Percentiles rank a stretch among this genome's conserved stretches.
Conservation (phyloP, 1,140 invertebrate species). For the Myzus persicae region DNA sequence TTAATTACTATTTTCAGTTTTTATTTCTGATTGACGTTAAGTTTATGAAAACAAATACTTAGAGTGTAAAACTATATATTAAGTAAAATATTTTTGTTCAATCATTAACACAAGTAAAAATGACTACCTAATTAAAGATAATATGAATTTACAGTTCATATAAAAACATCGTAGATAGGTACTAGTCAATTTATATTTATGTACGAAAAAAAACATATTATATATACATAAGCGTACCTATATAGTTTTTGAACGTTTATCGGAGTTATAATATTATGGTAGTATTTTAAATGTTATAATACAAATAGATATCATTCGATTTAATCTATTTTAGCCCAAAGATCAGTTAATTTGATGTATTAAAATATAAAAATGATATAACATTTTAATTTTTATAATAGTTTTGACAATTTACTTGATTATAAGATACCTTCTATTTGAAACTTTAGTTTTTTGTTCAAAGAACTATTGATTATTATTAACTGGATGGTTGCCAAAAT, state of each 20-base stretch:
- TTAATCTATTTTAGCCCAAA: neutral
- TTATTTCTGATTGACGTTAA: neutral
- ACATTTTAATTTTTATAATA: neutral
- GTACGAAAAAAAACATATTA: neutral
- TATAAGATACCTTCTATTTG: neutral
- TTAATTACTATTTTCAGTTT: neutral
- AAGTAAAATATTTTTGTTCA: neutral
- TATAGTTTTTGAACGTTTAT: neutral
- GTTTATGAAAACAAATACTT: neutral
- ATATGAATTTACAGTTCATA: neutral
- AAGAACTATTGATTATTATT: neutral
- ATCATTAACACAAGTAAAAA: no score
- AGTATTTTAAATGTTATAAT: neutral
- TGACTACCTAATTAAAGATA: neutral
- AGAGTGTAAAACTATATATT: no score
- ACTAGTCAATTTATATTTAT: neutral
- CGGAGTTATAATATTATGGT: neutral
- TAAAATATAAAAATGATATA: neutral
- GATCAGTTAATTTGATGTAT: neutral
- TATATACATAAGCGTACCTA: neutral
- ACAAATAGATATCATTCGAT: neutral
- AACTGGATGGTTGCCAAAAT: conserved; percentile 17
- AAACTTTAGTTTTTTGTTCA: neutral
- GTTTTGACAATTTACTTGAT: neutral
- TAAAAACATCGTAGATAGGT: neutral